Conservation (phyloP, 2,888 invertebrate species). For the Scelioninae gen. 1 region DNA sequence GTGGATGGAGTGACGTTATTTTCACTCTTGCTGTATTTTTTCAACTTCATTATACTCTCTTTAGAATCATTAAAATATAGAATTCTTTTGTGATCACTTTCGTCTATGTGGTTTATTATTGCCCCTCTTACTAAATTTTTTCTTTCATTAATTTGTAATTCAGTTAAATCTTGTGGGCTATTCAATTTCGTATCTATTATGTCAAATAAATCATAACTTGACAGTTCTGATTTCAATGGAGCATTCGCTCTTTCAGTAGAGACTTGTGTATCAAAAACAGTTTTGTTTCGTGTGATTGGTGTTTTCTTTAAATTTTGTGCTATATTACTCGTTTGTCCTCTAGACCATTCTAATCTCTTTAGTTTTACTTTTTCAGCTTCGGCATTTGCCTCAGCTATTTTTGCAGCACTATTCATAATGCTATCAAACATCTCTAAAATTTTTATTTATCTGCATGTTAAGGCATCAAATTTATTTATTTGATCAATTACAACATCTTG, state of each 20-base stretch:
- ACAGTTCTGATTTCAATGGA: too few species aligned
- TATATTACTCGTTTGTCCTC: background rate
- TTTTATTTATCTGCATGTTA: background rate
- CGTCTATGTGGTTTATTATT: conserved; percentile 11
- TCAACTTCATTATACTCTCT: conserved; percentile 64
- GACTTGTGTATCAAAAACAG: too few species aligned
- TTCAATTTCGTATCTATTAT: too few species aligned
- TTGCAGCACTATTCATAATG: background rate
- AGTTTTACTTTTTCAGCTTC: conserved; percentile 5
- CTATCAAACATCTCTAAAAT: background rate
- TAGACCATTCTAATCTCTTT: background rate
- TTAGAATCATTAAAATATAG: conserved; percentile 52
- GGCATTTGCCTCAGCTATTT: background rate
- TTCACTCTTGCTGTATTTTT: conserved; percentile 48
- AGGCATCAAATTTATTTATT: background rate
- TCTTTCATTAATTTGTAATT: conserved; percentile 1
- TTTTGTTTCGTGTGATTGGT: too few species aligned
- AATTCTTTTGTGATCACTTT: conserved; percentile 54
- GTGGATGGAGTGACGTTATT: conserved; percentile 62
- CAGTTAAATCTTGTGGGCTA: conserved; percentile 1
- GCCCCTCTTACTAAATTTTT: conserved; percentile 2
- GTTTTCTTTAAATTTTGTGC: too few species aligned
- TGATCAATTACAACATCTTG: too few species aligned
- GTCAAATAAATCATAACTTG: too few species aligned
- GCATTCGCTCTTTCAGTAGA: too few species aligned